Evolutionary conservation across 2,797 vertebrate genomes (phyloP).

Genomic region (Acrocephalus scirpaceus): DNA sequence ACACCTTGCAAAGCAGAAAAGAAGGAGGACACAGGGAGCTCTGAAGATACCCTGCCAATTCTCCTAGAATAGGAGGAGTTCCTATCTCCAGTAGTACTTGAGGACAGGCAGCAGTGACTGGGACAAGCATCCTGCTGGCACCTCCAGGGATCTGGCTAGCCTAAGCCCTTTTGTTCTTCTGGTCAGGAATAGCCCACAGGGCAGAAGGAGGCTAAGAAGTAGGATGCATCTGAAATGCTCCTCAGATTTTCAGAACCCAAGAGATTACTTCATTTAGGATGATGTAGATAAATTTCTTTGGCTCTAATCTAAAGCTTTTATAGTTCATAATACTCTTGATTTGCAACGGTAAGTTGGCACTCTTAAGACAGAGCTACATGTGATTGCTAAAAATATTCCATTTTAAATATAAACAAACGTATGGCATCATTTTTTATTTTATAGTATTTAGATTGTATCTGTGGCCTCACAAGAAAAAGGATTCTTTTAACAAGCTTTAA

Average conservation of each 20-base stretch:
- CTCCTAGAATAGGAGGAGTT: background rate
- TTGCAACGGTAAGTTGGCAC: background rate
- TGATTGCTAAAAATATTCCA: slow-evolving; percentile 10
- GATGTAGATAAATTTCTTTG: background rate
- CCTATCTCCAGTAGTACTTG: background rate
- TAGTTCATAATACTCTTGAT: background rate
- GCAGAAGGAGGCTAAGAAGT: background rate
- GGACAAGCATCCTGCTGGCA: background rate
- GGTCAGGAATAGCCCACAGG: background rate
- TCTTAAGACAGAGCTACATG: background rate
- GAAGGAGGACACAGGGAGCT: background rate
- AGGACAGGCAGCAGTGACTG: background rate
- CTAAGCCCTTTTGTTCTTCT: background rate
- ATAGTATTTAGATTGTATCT: slow-evolving; percentile 40
- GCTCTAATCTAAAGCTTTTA: background rate
- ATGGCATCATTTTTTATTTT: slow-evolving; percentile 37
- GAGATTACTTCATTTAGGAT: background rate
- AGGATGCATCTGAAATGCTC: background rate
- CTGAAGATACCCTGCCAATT: background rate
- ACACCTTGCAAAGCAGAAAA: background rate
- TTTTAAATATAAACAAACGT: slow-evolving; percentile 30
- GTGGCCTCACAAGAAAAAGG: background rate
- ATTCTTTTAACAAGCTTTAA: slow-evolving; percentile 9
- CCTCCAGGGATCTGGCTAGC: background rate
- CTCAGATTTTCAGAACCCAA: background rate